Base-by-base conservation (phyloP, 2,113 vertebrate genomes). In the Spea bombifrons region DNA sequence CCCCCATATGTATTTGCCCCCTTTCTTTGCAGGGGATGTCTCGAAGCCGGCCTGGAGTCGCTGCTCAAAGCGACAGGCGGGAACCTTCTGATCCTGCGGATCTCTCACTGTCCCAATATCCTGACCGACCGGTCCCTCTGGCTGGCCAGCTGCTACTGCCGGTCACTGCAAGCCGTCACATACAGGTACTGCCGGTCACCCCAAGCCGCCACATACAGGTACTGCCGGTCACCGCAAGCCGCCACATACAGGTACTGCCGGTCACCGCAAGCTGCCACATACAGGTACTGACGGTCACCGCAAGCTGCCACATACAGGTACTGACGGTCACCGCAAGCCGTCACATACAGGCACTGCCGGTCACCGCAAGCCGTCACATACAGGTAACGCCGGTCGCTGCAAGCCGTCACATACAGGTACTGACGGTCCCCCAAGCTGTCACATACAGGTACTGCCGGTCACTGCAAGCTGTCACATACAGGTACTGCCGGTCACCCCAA, bases 71-170 rank as follows among this genome's bases (percentile, higher is more conserved):
- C 96, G 0, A 95, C 97, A 0, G 97, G 96, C 82, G 93, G 95
- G 61, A 98, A 97, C 86, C 90, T 99, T 81, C 93, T 99, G 80
- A 99, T 99, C 81, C 87, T 99, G 73, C 97, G 97, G 82, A 95
- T 99, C 85, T 99, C 97, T 0, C 97, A 99, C 88, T 99, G 97
- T 87, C 97, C 97, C 83, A 99, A 98, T 87, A 92, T 99, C 86
- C 93, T 99, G 88, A 99, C 97, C 0, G 97, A 99, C 83, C 97
- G 97, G 82, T 99, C 97, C 0, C 94, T 99, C 81, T 99, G 97
- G 97, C 87, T 99, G 91, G 97, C 97, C 83, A 99, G 97, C 92
- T 99, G 97, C 92, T 98, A 98, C 91, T 99, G 97, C 89, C 93
- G 97, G 0, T 95, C 95, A 7, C 93, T 99, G 75, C 97, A 99